These are phyloP conservation scores for Struthidea cinerea DNA, from an alignment of 2,113 vertebrate genomes.

Conservation along the genomic window DNA sequence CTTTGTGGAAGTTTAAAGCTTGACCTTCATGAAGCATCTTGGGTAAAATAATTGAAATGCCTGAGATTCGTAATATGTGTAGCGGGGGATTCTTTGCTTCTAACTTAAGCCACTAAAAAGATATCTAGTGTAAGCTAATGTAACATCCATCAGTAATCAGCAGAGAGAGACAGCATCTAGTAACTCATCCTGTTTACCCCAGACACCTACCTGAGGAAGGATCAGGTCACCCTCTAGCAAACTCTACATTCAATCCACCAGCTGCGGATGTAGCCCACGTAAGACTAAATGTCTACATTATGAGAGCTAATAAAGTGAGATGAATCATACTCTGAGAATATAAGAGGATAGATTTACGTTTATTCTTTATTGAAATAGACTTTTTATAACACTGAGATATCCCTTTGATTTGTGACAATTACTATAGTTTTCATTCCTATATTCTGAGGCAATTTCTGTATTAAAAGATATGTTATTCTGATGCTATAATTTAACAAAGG, in stretches of 20 bases:
- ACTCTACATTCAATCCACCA: not conserved
- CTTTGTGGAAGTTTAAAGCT: not conserved
- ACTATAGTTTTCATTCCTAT: not conserved
- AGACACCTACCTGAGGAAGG: not conserved
- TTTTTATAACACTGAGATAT: not conserved
- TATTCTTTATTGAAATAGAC: not conserved
- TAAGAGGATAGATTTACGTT: constrained; percentile 15
- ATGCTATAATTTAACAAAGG: constrained; percentile 1
- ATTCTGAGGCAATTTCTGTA: not conserved
- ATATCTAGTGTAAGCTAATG: not conserved
- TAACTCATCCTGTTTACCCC: not conserved
- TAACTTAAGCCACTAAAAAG: not conserved
- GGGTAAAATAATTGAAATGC: not conserved
- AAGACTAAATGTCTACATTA: constrained; percentile 1
- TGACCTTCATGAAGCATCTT: not conserved
- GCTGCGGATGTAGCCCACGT: not conserved
- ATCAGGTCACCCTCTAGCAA: constrained; percentile 9
- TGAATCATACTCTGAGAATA: not conserved
- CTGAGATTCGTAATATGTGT: not conserved
- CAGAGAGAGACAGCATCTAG: not conserved
- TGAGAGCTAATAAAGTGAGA: not conserved
- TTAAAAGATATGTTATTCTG: not conserved
- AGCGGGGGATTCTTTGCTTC: not conserved
- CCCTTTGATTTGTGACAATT: not conserved
- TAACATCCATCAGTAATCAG: not conserved